Evolutionary conservation across 2,888 invertebrate genomes (phyloP), one percentile per base, ranked within the genome.

Genomic region (Oxystoma pomonae): DNA sequence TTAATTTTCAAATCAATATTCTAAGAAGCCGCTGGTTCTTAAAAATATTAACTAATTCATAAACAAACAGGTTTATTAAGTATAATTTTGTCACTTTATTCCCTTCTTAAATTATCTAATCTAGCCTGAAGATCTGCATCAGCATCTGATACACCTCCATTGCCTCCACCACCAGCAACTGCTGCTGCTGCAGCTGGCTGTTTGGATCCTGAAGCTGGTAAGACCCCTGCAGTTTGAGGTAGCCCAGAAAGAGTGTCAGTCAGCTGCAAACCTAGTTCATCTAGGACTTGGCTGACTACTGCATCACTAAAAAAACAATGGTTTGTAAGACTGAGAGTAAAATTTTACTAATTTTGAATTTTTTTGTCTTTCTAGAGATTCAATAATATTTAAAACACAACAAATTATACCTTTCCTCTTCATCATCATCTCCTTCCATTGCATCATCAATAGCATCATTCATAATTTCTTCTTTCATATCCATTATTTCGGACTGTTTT

Each of bases 401-500:
- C n/a, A n/a, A n/a, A n/a, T 56, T 35, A 57, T 78, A 92, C 93
- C 91, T 96, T 83, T 99, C 98, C 77, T 98, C 97, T 78, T 98
- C 97, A 78, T 99, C 99, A 56, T 90, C 97, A 77, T 97, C 98
- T 69, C 94, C 98, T 73, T 95, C 98, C 92, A 99, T 96, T 0
- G 98, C 99, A 83, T 99, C 99, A 80, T 99, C 99, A 76, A 99
- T 98, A 58, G 96, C 98, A 81, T 99, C 99, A 78, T 95, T 97
- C 90, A 99, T 99, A 87, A 99, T 96, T 82, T 99, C 99, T 80
- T 99, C 98, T 79, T 99, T 99, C 98, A 99, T 99, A 78, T 99
- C 98, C 99, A 99, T 99, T 61, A 99, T 97, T 82, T 99, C 98
- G 0, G 96, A 95, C 79, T 99, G 98, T 77, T 98, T 98, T 81